Base-by-base conservation (phyloP, 2,797 vertebrate genomes). In the Acanthornis magna region DNA sequence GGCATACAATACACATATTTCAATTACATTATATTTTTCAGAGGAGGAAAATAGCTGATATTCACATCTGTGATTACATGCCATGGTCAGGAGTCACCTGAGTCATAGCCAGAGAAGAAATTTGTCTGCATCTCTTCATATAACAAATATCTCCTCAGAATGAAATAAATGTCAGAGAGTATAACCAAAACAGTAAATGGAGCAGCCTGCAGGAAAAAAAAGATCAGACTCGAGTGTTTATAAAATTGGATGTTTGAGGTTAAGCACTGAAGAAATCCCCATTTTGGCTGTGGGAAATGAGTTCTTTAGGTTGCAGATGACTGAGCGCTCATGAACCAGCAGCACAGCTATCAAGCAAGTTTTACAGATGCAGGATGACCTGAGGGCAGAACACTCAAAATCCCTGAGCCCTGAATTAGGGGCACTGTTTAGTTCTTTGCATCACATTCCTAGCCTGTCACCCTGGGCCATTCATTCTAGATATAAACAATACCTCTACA, bases 221-320 rank as follows among this genome's bases (percentile, higher is more conserved):
- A 73, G 9, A 77, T 36, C 42, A 75, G 18, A 60, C 45, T 90
- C 29, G 29, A 65, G 58, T 79, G 67, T 61, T 90, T 90, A 92
- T 72, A 77, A 57, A 89, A 96, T 57, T 74, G 68, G 34, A 34
- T 74, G 50, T 90, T 90, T 86, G 83, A 95, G 55, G 74, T 91
- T 88, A 94, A 86, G 58, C 78, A 60, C 80, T 70, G 55, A 86
- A 90, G 54, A 91, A 87, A 87, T 91, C 70, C 32, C n/a, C 29
- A 45, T 85, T 91, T 74, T 91, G 65, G 45, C 38, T 57, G 48
- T 36, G 48, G 71, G 72, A 94, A 91, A 80, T 77, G 16, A 83
- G 25, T 87, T 71, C 48, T 85, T 79, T 40, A 34, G 45, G 38
- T 74, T 82, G 85, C 34, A 82, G 58, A 74, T 71, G 78, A 81